Evolutionary conservation across 2,888 invertebrate genomes (phyloP).

Genomic region (Apotomis betuletana): DNA sequence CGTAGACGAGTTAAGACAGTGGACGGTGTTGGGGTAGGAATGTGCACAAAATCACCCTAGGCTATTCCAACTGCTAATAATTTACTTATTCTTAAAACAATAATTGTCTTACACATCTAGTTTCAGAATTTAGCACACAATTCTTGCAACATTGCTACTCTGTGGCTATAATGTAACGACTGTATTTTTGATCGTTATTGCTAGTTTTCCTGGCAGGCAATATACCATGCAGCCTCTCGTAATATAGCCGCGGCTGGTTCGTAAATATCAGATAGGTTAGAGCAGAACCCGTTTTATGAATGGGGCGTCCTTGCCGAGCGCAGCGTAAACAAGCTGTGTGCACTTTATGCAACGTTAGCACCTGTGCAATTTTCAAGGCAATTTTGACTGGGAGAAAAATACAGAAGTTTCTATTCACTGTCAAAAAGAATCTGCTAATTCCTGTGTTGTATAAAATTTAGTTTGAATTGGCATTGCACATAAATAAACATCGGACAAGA

Average conservation of each 20-base stretch:
- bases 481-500: too few relatives aligned
- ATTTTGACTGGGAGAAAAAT: not conserved
- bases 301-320: slow-evolving; percentile 38
- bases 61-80: too few relatives aligned
- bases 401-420: not conserved
- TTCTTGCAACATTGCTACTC: too few relatives aligned
- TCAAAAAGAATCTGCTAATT: not conserved
- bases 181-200: too few relatives aligned
- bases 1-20: too few relatives aligned
- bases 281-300: slow-evolving; percentile 39
- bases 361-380: slow-evolving; percentile 16
- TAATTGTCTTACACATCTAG: too few relatives aligned
- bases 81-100: too few relatives aligned
- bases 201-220: not conserved
- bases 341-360: not conserved
- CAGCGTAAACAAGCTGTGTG: slow-evolving; percentile 26
- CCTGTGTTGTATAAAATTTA: not conserved
- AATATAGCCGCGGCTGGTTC: slow-evolving; percentile 1
- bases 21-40: too few relatives aligned
- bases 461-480: too few relatives aligned
- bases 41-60: too few relatives aligned
- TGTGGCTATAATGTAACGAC: too few relatives aligned
- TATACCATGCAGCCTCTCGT: slow-evolving; percentile 1
- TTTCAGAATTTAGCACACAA: too few relatives aligned
- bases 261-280: slow-evolving; percentile 15